These are phyloP conservation scores for Podiceps cristatus DNA, from an alignment of 2,113 vertebrate species.

Conservation along the genomic window DNA sequence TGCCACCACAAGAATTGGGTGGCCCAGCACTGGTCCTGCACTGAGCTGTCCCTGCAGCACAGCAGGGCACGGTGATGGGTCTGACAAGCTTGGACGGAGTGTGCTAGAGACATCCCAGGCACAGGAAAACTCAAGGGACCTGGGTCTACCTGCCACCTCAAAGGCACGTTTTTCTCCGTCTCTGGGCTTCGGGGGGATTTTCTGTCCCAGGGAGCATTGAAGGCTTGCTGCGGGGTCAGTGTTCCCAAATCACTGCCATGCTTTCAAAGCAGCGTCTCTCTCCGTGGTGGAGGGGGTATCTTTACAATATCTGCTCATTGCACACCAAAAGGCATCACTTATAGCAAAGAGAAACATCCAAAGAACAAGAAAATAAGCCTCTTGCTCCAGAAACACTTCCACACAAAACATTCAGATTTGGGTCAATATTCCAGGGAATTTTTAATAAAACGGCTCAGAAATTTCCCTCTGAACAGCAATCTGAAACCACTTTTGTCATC, in stretches of 20 bases:
- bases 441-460: constrained; percentile 7
- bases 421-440: not conserved
- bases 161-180: not conserved
- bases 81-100: not conserved
- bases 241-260: not conserved
- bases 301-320: not conserved
- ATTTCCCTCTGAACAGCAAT: not conserved
- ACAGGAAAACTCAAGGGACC: not conserved
- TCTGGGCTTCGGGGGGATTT: not conserved
- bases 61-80: fast-evolving
- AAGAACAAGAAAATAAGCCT: not conserved
- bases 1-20: not conserved
- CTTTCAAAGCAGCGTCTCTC: not conserved
- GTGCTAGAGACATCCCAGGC: not conserved
- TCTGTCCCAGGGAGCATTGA: not conserved
- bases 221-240: not conserved
- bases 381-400: not conserved
- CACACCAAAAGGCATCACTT: not conserved
- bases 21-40: not conserved
- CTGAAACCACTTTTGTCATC: not conserved
- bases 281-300: not conserved
- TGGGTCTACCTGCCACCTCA: not conserved
- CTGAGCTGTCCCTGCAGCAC: not conserved
- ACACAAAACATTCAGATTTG: not conserved
- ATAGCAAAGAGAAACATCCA: not conserved